Evolutionary conservation across 1,140 invertebrate species (phyloP), one percentile per base, ranked within the genome.

Genomic region (Zaprionus taronus): DNA sequence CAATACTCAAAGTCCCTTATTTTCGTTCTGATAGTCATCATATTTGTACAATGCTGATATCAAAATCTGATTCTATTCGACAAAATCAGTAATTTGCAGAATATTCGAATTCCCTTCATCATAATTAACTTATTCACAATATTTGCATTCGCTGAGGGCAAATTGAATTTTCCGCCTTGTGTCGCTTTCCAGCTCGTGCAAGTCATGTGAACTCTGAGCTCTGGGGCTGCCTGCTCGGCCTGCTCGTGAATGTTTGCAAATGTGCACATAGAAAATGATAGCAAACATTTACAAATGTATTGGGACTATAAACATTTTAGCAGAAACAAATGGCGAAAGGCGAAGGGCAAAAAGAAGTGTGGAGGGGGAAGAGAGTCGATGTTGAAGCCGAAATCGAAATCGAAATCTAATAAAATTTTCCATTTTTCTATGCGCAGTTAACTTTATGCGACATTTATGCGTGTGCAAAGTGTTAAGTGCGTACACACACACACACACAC

Each of bases 381-480:
- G n/a, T 7, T 47, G 56, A 58, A 69, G 17, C 22, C 20, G 34
- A 80, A 69, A 71, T 70, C 49, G 77, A 79, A 79, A 82, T 90
- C 72, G 79, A 82, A 89, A 89, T 89, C 81, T 85, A 85, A 89
- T 89, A 89, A 85, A 89, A 89, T 80, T 89, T 90, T 81, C 72
- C 76, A 89, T 89, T 82, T 90, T 90, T 90, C 86, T 82, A 90
- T 85, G 85, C 79, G 67, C 85, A 77, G 81, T 89, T 89, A 89
- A 89, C 85, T 89, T 89, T 89, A 91, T 90, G 86, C 77, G 85
- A 89, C 85, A 90, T 76, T 89, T 89, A 83, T 81, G 84, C 68
- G 78, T 80, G 72, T 80, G 77, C 69, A 80, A 80, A 77, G 80
- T 81, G 80, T 80, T 81, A 81, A 81, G 79, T 81, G 79, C 60